These are phyloP conservation scores for Cryptoblepharus egeriae DNA, from an alignment of 2,797 vertebrate genomes.

Conservation along the genomic window DNA sequence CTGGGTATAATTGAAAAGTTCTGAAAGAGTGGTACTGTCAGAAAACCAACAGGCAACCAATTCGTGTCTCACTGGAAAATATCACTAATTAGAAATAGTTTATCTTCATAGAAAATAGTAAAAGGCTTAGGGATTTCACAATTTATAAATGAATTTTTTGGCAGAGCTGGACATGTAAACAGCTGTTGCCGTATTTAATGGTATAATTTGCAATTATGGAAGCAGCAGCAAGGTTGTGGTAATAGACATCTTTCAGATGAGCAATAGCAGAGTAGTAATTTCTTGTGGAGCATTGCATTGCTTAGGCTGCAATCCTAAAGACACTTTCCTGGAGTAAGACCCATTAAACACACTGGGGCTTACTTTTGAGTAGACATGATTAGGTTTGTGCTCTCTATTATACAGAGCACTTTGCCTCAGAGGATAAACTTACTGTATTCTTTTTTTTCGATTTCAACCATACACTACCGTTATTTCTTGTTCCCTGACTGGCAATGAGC, in stretches of 20 bases:
- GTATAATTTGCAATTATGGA: not conserved
- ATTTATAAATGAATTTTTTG: not conserved
- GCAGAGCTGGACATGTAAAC: not conserved
- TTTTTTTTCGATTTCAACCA: not conserved
- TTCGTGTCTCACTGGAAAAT: not conserved
- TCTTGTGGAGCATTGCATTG: not conserved
- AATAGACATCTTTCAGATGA: not conserved
- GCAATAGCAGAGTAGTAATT: not conserved
- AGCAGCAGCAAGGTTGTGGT: slow-evolving; percentile 1
- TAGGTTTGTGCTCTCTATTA: too few species aligned
- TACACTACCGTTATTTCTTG: not conserved
- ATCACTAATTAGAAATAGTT: not conserved
- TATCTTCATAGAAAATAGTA: not conserved
- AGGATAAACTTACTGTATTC: not conserved
- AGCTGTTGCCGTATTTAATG: not conserved
- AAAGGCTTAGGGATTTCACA: not conserved
- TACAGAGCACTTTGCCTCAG: not conserved
- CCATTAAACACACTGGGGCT: too few species aligned
- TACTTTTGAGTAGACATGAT: too few species aligned
- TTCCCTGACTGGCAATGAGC: not conserved
- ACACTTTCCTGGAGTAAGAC: too few species aligned
- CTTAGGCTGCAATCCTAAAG: too few species aligned
- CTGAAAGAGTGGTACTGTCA: too few species aligned
- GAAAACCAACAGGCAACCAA: too few species aligned
- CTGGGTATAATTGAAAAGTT: too few species aligned